A percentile compares a stretch with the other conserved stretches of the same genome.
phyloP scores from a whole-genome alignment of 2,888 invertebrate species.

The Muschampia plurimacula region DNA sequence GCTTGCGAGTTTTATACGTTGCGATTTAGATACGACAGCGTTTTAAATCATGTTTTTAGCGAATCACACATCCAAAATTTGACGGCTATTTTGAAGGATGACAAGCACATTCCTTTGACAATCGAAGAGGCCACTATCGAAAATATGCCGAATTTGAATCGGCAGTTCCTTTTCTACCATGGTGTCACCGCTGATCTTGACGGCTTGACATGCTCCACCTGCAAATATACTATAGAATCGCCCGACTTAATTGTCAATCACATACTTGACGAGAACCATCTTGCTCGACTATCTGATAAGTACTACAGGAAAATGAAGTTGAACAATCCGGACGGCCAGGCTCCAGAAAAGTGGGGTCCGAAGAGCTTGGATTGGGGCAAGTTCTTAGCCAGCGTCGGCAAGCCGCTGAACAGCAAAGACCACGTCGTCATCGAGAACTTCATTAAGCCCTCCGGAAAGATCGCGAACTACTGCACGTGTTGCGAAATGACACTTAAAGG shows the following conservation, averaged over 20 bases:
- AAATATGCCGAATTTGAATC: constrained; percentile 72
- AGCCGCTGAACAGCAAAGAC: constrained; percentile 70
- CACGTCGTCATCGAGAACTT: constrained; percentile 80
- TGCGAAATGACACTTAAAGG: constrained; percentile 80
- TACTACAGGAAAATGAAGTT: constrained; percentile 67
- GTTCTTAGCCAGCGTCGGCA: constrained; percentile 75
- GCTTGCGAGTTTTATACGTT: constrained; percentile 80
- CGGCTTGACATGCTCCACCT: constrained; percentile 64
- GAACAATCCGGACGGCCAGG: constrained; percentile 63
- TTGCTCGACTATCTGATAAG: constrained; percentile 73
- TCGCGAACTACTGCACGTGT: constrained; percentile 75
- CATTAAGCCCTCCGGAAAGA: constrained; percentile 76
- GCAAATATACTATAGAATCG: constrained; percentile 62
- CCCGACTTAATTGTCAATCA: constrained; percentile 67
- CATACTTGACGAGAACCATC: constrained; percentile 75
- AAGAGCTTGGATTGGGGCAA: constrained; percentile 79
- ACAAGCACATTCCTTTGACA: constrained; percentile 68
- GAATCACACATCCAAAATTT: constrained; percentile 75
- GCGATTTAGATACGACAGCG: constrained; percentile 78
- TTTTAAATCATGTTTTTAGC: constrained; percentile 77
- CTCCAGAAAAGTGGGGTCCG: constrained; percentile 79
- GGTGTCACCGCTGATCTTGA: constrained; percentile 57
- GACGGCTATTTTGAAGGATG: constrained; percentile 71
- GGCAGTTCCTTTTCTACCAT: constrained; percentile 67
- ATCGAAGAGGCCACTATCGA: constrained; percentile 63